Conservation (phyloP, 2,888 invertebrate species). For the Drosophila lacicola region DNA sequence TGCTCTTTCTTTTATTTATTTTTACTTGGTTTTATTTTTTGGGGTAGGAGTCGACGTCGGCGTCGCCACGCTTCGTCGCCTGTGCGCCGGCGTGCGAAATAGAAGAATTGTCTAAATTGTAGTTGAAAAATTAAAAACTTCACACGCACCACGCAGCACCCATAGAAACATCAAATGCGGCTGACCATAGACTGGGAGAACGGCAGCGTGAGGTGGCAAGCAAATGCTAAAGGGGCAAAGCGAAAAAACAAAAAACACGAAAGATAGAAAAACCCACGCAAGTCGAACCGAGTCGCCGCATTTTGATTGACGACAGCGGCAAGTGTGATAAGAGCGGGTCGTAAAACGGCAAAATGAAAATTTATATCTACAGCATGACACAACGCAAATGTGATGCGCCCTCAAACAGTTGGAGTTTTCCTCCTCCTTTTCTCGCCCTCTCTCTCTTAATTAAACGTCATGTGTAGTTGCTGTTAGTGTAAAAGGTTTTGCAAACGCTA, state of each 20-base stretch:
- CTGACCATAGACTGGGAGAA: slow-evolving; percentile 1
- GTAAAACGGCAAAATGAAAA: slow-evolving; percentile 46
- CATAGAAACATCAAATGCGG: slow-evolving; percentile 5
- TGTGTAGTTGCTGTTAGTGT: slow-evolving; percentile 7
- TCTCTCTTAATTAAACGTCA: slow-evolving; percentile 31
- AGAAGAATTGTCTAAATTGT: slow-evolving; percentile 78
- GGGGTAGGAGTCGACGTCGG: neutral
- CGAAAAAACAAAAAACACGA: neutral
- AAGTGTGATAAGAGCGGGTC: slow-evolving; percentile 61
- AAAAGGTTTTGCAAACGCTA: slow-evolving; percentile 8
- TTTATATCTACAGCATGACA: slow-evolving; percentile 19
- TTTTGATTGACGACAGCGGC: slow-evolving; percentile 67
- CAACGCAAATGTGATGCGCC: slow-evolving; percentile 24
- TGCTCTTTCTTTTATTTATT: slow-evolving; percentile 1
- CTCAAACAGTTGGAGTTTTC: slow-evolving; percentile 23
- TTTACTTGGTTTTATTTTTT: neutral
- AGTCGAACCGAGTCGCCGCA: slow-evolving; percentile 40
- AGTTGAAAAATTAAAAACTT: slow-evolving; percentile 77
- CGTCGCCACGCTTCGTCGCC: slow-evolving; percentile 72
- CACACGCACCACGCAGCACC: slow-evolving; percentile 62
- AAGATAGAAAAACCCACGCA: slow-evolving; percentile 43
- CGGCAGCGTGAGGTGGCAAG: slow-evolving; percentile 7
- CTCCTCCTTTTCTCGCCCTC: neutral
- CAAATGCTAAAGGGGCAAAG: neutral
- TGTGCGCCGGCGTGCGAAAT: slow-evolving; percentile 59